Evolutionary conservation across 2,113 vertebrate genomes (phyloP).

Genomic region (Uria aalge): DNA sequence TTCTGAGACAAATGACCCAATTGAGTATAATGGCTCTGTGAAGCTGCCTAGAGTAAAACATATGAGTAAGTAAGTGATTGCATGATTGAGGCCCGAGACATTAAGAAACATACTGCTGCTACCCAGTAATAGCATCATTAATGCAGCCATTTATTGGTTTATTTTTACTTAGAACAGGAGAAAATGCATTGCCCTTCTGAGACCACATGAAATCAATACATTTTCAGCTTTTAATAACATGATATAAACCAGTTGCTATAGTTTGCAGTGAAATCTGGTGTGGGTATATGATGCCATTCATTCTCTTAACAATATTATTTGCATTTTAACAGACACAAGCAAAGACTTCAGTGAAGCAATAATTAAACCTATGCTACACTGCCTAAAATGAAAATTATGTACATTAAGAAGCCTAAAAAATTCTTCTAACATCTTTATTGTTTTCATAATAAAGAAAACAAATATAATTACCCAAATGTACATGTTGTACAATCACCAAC

Average conservation of each 20-base stretch:
- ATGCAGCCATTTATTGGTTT: constrained; percentile 29
- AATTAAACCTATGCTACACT: constrained; percentile 27
- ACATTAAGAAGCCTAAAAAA: not conserved
- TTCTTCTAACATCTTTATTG: not conserved
- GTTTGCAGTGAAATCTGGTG: not conserved
- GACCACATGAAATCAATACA: constrained; percentile 31
- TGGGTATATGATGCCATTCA: not conserved
- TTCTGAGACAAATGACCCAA: constrained; percentile 51
- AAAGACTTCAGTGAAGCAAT: not conserved
- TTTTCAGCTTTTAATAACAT: constrained; percentile 39
- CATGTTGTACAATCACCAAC: not conserved
- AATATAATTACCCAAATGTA: not conserved
- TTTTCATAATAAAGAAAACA: not conserved
- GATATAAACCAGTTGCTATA: constrained; percentile 9
- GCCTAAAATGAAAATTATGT: constrained; percentile 17
- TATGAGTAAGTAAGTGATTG: constrained; percentile 33
- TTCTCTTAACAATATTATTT: not conserved
- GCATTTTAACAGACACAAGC: constrained; percentile 32
- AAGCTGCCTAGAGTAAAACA: constrained; percentile 44
- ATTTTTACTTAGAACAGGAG: constrained; percentile 34
- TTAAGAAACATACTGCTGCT: constrained; percentile 12
- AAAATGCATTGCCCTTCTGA: constrained; percentile 39
- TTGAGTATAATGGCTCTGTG: constrained; percentile 23
- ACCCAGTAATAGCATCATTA: constrained; percentile 36
- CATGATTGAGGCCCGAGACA: not conserved